These are phyloP conservation scores for Pyrocephalus nanus DNA, from an alignment of 2,797 vertebrate species.

Conservation along the genomic window DNA sequence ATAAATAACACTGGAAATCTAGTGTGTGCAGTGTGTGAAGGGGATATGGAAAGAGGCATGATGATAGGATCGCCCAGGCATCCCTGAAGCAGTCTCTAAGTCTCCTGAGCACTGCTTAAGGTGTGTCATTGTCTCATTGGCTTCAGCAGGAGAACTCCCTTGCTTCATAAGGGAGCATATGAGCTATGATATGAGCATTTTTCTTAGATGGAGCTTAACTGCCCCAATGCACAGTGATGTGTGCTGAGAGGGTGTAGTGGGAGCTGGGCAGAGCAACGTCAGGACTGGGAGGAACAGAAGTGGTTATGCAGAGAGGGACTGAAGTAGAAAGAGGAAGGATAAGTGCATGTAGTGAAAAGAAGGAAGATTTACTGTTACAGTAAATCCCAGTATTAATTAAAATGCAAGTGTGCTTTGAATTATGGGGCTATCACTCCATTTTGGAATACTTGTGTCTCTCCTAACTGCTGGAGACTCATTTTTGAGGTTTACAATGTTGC, in stretches of 20 bases:
- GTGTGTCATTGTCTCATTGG: not conserved
- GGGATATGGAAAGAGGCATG: not conserved
- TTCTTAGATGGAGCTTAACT: not conserved
- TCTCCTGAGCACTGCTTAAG: not conserved
- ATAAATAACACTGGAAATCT: not conserved
- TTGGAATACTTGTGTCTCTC: not conserved
- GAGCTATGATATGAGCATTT: not conserved
- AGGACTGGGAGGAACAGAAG: not conserved
- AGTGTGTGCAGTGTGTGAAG: not conserved
- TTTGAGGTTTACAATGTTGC: not conserved
- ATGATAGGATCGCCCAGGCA: not conserved
- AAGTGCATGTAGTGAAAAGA: not conserved
- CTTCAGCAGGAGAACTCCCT: not conserved
- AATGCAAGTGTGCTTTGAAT: not conserved
- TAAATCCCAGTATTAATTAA: not conserved
- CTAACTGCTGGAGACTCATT: not conserved
- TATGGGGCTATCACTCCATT: not conserved
- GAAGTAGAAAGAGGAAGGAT: not conserved
- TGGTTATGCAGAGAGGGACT: not conserved
- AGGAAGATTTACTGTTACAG: not conserved
- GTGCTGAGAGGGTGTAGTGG: not conserved
- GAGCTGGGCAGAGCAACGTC: not conserved
- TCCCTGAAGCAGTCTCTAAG: not conserved
- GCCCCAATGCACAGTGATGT: rapidly evolving
- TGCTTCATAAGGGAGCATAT: not conserved